A percentile compares a stretch with the other conserved stretches of the same genome.
phyloP scores from a whole-genome alignment of 2,113 vertebrate species.

The Tonatia bakeri region DNA sequence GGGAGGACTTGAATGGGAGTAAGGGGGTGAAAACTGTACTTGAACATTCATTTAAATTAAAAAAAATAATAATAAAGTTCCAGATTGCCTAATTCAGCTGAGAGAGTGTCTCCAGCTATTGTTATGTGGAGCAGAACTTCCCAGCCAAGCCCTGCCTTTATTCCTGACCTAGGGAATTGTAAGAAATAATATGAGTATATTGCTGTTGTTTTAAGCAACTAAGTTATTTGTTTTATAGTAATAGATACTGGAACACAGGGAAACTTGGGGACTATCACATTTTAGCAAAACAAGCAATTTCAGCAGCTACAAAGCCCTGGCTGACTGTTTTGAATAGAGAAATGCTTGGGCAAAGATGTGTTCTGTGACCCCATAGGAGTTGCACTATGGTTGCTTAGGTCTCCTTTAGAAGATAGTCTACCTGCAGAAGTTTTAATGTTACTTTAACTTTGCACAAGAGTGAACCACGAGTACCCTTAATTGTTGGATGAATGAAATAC shows the following conservation, averaged over 20 bases:
- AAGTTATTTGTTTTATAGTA: background rate
- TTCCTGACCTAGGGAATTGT: background rate
- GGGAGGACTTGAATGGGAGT: no score
- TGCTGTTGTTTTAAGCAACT: background rate
- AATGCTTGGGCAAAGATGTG: background rate
- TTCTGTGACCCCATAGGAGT: background rate
- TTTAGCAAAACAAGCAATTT: background rate
- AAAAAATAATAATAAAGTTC: no score
- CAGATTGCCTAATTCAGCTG: background rate
- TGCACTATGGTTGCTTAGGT: background rate
- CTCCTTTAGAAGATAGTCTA: background rate
- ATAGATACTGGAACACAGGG: background rate
- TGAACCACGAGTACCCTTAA: background rate
- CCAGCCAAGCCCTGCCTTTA: background rate
- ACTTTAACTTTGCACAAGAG: conserved; percentile 6
- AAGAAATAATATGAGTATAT: background rate
- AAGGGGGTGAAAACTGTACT: no score
- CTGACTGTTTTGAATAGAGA: background rate
- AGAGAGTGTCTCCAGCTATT: background rate
- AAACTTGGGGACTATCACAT: background rate
- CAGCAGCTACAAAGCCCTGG: background rate
- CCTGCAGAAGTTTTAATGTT: background rate
- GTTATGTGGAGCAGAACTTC: background rate
- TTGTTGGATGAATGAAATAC: background rate
- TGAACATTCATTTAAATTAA: no score